These are phyloP conservation scores for Campopleginae sp. DNA, from an alignment of 2,888 invertebrate genomes.

Conservation along the genomic window DNA sequence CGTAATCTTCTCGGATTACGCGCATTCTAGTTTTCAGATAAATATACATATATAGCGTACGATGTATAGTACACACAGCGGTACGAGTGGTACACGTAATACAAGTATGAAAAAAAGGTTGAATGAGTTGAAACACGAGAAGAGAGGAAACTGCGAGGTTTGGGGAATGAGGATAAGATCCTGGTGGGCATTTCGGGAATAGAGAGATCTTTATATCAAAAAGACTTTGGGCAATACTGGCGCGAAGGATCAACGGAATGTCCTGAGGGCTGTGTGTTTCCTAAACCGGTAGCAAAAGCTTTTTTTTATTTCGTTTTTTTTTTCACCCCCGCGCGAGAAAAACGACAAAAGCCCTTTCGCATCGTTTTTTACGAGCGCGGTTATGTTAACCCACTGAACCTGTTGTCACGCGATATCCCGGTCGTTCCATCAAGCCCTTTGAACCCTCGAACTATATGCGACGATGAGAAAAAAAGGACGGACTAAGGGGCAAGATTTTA, in stretches of 20 bases:
- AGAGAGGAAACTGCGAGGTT: constrained; percentile 51
- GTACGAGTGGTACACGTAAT: constrained; percentile 22
- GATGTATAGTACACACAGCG: constrained; percentile 5
- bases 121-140: constrained; percentile 66
- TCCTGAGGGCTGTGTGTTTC: constrained; percentile 16
- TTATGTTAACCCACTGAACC: constrained; percentile 70
- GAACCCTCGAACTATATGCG: constrained; percentile 30
- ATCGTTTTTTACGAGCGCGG: constrained; percentile 56
- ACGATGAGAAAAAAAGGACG: constrained; percentile 8
- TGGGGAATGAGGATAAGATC: constrained; percentile 35
- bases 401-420: constrained; percentile 77
- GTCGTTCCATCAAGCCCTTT: constrained; percentile 31
- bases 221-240: constrained; percentile 1
- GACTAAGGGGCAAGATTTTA: constrained; percentile 14
- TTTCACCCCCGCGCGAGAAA: constrained; percentile 17
- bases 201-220: constrained; percentile 50
- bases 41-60: constrained; percentile 27
- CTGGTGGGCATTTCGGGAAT: constrained; percentile 41
- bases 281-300: constrained; percentile 65
- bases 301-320: background rate
- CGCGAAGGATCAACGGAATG: constrained; percentile 42
- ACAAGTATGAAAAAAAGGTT: constrained; percentile 43
- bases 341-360: constrained; percentile 42
- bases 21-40: constrained; percentile 56
- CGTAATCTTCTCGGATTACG: constrained; percentile 81